These are phyloP conservation scores for Montipora sp. DNA, from an alignment of 64 coral and sea anemone genomes.

Conservation along the genomic window DNA sequence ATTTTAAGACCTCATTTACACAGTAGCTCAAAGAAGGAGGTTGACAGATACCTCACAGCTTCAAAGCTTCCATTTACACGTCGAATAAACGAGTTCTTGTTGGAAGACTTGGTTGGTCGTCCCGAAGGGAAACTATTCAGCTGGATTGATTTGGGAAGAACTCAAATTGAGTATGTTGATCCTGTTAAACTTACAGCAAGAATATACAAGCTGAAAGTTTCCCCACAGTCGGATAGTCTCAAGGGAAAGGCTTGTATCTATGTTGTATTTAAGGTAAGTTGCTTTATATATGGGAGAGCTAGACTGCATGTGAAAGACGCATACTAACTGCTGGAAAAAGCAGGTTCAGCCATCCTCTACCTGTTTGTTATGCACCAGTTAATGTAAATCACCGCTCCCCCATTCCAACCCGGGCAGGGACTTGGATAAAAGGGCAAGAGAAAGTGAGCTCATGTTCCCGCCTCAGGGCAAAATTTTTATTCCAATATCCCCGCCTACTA, in stretches of 20 bases:
- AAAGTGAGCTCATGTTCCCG: too few relatives aligned
- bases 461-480: too few relatives aligned
- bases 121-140: conserved; percentile 86
- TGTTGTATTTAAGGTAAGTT: conserved; percentile 70
- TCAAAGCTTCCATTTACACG: conserved; percentile 73
- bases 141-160: conserved; percentile 84
- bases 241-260: conserved; percentile 57
- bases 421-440: too few relatives aligned
- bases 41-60: conserved; percentile 64
- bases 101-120: conserved; percentile 53
- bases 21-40: conserved; percentile 53
- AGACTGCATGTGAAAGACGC: too few relatives aligned
- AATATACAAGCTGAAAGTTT: conserved; percentile 48
- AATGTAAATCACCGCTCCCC: too few relatives aligned
- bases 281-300: too few relatives aligned
- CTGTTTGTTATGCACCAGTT: too few relatives aligned
- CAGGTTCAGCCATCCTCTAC: too few relatives aligned
- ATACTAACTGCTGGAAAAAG: too few relatives aligned
- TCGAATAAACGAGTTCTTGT: conserved; percentile 58
- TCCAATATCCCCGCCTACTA: too few relatives aligned
- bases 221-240: conserved; percentile 36
- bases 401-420: too few relatives aligned
- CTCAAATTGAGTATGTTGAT: conserved; percentile 75
- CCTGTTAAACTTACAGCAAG: conserved; percentile 69
- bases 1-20: conserved; percentile 80